Base-by-base conservation (phyloP, 1,140 invertebrate genomes). In the Euura lappo region DNA sequence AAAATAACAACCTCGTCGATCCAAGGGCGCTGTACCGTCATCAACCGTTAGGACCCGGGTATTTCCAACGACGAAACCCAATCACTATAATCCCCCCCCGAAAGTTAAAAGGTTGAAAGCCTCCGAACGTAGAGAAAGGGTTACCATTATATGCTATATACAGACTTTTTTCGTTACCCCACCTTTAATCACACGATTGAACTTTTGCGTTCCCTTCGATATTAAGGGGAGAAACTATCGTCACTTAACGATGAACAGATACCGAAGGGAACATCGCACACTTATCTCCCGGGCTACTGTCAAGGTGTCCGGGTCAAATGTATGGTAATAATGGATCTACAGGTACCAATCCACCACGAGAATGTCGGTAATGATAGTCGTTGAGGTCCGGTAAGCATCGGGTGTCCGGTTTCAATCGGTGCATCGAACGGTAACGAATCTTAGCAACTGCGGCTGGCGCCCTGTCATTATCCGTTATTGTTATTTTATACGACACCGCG, bases 391-490 rank as follows among this genome's bases (percentile, higher is more conserved):
- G 79, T 83, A 85, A 85, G 80, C 83, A 85, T 83, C 80, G 83
- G 83, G 81, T 84, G 78, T 83, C 80, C 76, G 74, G 79, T 82
- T 82, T 81, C 83, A 80, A 84, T 84, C 79, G 81, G 75, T 77
- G 71, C 78, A 79, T 82, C 78, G 77, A 77, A 82, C 83, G 81
- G 82, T 85, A 84, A 85, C 83, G 82, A 82, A 84, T 84, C 78
- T 75, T 75, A 65, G 69, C 76, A 66, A 76, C 71, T 64, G 70
- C 51, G 10, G 73, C 74, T 69, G 72, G 77, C 80, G 81, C 79
- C 77, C 82, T 84, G 77, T 82, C 74, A 83, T 85, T 85, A 85
- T 68, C 45, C 68, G 73, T 71, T 76, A 72, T 76, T 71, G 73
- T 81, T 76, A 77, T 71, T 70, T 72, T 73, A 47, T 68, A 68